Base-by-base conservation (phyloP, 2,113 vertebrate species). In the Catagonus wagneri region DNA sequence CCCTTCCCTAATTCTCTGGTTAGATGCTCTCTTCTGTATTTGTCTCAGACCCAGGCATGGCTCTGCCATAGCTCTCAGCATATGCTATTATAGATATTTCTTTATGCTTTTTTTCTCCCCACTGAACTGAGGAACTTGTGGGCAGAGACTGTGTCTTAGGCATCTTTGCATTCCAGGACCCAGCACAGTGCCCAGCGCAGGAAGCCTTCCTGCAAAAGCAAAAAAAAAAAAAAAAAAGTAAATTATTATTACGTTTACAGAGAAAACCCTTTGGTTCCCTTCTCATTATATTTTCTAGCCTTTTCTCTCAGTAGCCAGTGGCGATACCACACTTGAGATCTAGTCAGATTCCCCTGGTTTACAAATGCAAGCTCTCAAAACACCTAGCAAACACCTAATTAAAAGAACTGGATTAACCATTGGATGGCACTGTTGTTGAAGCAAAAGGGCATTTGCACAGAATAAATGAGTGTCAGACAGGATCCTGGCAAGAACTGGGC, bases 301-400 rank as follows among this genome's bases (percentile, higher is more conserved):
- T 93, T 22, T 86, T 91, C 44, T 89, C 54, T 91, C 39, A 81
- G 27, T 17, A 83, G 65, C 65, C 25, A 92, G 32, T 76, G 29
- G 74, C 85, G 44, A 65, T 10, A 88, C 8, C 7, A 56, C 20
- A 69, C 69, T 83, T 88, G 27, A 17, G 17, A 29, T 91, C 25
- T 32, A 89, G 39, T 66, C 23, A 63, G 68, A 58, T 29, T 76
- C 14, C 63, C 25, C 25, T 89, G 76, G 13, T 80, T 85, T 83
- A 80, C 39, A 83, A 89, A 85, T 34, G 6, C 50, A 74, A 85
- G 63, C 16, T 91, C 68, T 65, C 39, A 58, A 39, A 36, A 13
- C 13, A 25, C 14, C 56, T 60, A 34, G 23, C 56, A 23, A 84
- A 84, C 12, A 29, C 3, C 19, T 83, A 80, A 61, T 56, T n/a